Evolutionary conservation across 2,888 invertebrate species (phyloP).

Genomic region (Hesperia comma): DNA sequence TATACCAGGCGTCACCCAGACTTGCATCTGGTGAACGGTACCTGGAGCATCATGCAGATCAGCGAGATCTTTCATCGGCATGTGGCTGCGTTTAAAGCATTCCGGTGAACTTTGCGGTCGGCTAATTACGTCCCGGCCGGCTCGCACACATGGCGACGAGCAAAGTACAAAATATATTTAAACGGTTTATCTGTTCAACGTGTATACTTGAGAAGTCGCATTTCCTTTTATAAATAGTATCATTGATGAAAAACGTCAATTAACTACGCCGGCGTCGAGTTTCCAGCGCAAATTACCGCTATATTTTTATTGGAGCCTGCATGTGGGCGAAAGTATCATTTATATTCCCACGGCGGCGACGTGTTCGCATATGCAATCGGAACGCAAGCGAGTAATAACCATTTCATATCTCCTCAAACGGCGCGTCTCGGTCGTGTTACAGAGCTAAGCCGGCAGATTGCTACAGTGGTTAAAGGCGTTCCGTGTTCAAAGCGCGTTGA

Average conservation of each 20-base stretch:
- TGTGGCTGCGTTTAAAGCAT: constrained; percentile 55
- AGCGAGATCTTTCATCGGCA: constrained; percentile 49
- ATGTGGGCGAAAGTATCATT: constrained; percentile 34
- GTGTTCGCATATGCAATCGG: constrained; percentile 33
- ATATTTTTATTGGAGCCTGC: constrained; percentile 18
- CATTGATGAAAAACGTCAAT: constrained; percentile 30
- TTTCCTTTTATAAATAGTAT: constrained; percentile 28
- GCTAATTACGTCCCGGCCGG: constrained; percentile 68
- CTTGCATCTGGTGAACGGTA: constrained; percentile 47
- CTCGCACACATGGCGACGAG: constrained; percentile 48
- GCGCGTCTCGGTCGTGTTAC: constrained; percentile 41
- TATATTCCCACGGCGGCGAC: constrained; percentile 36
- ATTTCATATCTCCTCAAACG: constrained; percentile 34
- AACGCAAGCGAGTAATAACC: constrained; percentile 34
- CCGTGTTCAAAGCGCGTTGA: constrained; percentile 75
- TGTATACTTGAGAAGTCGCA: constrained; percentile 31
- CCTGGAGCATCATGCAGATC: constrained; percentile 52
- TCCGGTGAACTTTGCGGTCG: constrained; percentile 69
- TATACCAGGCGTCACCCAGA: constrained; percentile 32
- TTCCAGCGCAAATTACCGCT: constrained; percentile 23
- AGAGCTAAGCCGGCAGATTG: constrained; percentile 55
- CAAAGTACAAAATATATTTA: constrained; percentile 65
- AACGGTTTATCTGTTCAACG: constrained; percentile 61
- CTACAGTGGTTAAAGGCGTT: constrained; percentile 65
- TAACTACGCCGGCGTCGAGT: constrained; percentile 25